Percentiles rank a stretch among this genome's conserved stretches.
Conservation (phyloP, 2,888 invertebrate species). For the Pristionchus entomophagus region DNA sequence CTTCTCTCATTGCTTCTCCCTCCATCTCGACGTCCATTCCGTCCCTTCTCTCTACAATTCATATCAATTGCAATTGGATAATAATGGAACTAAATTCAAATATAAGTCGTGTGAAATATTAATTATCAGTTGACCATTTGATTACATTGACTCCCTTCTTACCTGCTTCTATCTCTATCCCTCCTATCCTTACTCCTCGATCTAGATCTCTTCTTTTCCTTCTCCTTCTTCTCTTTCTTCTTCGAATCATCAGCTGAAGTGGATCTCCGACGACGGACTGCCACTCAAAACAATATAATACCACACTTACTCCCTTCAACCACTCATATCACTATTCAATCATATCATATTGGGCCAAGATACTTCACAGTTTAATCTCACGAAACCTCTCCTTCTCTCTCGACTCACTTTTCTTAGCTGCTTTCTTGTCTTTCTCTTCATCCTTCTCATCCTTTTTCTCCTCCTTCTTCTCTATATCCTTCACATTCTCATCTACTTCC, state of each 20-base stretch:
- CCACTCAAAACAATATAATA: neutral
- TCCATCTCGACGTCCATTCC: neutral
- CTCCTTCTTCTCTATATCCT: neutral
- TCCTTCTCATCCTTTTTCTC: neutral
- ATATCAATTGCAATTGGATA: too few relatives aligned
- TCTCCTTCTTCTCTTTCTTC: conserved; percentile 33
- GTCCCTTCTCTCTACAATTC: neutral
- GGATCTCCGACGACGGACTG: conserved; percentile 37
- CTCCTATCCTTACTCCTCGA: conserved; percentile 25
- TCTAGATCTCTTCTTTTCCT: conserved; percentile 8
- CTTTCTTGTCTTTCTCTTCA: neutral
- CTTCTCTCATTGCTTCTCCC: conserved; percentile 2
- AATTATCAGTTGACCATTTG: neutral
- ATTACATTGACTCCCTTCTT: too few relatives aligned
- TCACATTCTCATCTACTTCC: neutral
- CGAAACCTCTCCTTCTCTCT: neutral
- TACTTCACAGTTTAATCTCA: neutral
- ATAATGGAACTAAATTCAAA: too few relatives aligned
- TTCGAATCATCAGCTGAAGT: conserved; percentile 29
- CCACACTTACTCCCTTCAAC: too few relatives aligned
- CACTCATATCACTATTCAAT: neutral
- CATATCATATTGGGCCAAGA: neutral
- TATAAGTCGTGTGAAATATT: too few relatives aligned
- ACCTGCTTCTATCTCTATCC: conserved; percentile 32
- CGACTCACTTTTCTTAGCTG: conserved; percentile 40